Base-by-base conservation (phyloP, 2,888 invertebrate species). In the Mythimna albipuncta region DNA sequence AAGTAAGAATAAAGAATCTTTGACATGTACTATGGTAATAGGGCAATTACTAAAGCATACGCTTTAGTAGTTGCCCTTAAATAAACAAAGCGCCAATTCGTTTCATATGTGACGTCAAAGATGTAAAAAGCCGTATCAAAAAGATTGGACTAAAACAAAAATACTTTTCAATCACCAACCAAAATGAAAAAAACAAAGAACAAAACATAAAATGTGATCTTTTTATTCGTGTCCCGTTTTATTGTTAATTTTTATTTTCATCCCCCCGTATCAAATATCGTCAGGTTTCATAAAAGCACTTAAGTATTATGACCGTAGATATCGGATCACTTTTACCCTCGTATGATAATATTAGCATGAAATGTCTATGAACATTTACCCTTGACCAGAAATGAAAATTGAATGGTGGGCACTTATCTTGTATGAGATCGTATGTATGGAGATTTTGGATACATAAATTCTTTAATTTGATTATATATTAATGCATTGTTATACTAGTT, bases 241-340 rank as follows among this genome's bases (percentile, higher is more conserved):
- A 85, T 86, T 85, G 73, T 82, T 75, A 86, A 85, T 86, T 85
- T 86, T 86, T 86, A 86, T 86, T 81, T 81, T 72, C 70, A 64
- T 75, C 72, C 69, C 65, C 69, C 72, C 73, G 58, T 82, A 84
- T 86, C 85, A 80, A 77, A 81, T 86, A 75, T 75, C 85, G 85
- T 82, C 85, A 81, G 85, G 81, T 85, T 81, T 85, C 78, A 75
- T 81, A 86, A 79, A 83, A 72, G 74, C 81, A 82, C 86, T 85
- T 85, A 86, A 80, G 74, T 83, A 82, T 86, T 81, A 85, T 83
- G 83, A 59, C 74, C 69, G 69, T 54, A 63, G 79, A 81, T 77
- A 86, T 85, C 78, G 78, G 86, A 86, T 84, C 85, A 85, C 72
- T 82, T 82, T 72, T 82, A 77, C 85, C 86, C 85, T 81, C 77